A percentile compares a stretch with the other conserved stretches of the same genome.
phyloP scores from a whole-genome alignment of 2,888 invertebrate genomes.

The Drosophila meridionalis region DNA sequence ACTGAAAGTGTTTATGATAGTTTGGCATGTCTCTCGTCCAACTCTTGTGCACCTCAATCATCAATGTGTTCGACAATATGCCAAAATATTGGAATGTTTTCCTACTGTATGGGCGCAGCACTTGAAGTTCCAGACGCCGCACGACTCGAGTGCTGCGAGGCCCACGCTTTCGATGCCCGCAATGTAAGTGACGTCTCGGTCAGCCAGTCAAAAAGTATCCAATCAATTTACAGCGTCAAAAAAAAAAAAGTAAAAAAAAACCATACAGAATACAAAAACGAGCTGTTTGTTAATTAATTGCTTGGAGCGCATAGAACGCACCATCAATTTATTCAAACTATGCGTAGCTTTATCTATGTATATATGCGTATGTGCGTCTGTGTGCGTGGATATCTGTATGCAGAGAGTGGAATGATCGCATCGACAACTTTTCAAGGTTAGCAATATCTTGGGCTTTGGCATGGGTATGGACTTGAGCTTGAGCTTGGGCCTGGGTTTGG shows the following conservation, averaged over 20 bases:
- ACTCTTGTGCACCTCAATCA: slow-evolving; percentile 4
- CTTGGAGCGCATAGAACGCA: slow-evolving; percentile 62
- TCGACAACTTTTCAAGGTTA: slow-evolving; percentile 78
- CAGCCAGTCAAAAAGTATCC: slow-evolving; percentile 22
- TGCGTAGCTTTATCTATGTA: slow-evolving; percentile 7
- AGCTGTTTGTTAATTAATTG: slow-evolving; percentile 72
- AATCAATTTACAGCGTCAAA: slow-evolving; percentile 55
- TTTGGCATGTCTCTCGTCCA: background rate
- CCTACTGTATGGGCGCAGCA: slow-evolving; percentile 24
- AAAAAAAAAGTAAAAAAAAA: slow-evolving; percentile 12
- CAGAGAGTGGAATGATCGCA: slow-evolving; percentile 82
- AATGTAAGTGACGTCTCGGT: slow-evolving; percentile 44
- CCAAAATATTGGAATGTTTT: slow-evolving; percentile 30
- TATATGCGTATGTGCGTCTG: slow-evolving; percentile 6
- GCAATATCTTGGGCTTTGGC: slow-evolving; percentile 36
- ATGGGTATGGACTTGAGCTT: background rate
- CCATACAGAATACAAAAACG: slow-evolving; percentile 24
- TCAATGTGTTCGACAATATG: slow-evolving; percentile 24
- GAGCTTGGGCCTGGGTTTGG: background rate
- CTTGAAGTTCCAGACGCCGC: slow-evolving; percentile 24
- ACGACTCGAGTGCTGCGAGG: slow-evolving; percentile 27
- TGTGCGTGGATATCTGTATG: slow-evolving; percentile 56
- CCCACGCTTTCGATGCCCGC: slow-evolving; percentile 21
- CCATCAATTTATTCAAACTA: slow-evolving; percentile 68
- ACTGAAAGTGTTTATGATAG: slow-evolving; percentile 2